Evolutionary conservation across 2,797 vertebrate species (phyloP).

Genomic region (Acomys russatus): DNA sequence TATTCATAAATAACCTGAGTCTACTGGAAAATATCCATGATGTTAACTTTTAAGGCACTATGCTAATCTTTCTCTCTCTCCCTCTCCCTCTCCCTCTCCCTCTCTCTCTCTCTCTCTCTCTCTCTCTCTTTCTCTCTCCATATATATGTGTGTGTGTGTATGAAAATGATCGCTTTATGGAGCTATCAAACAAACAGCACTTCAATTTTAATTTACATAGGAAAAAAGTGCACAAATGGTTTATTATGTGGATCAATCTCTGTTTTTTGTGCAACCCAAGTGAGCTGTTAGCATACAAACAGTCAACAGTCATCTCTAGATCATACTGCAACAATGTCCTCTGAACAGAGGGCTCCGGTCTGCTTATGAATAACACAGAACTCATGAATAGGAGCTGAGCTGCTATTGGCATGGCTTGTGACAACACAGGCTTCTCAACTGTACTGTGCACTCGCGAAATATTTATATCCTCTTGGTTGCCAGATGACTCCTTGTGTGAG

Average conservation of each 20-base stretch:
- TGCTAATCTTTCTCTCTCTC: too few relatives aligned
- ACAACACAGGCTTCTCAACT: background rate
- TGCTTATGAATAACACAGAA: background rate
- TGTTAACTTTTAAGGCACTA: background rate
- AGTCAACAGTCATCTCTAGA: background rate
- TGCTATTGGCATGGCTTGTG: background rate
- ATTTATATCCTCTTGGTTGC: background rate
- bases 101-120: too few relatives aligned
- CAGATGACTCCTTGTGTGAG: background rate
- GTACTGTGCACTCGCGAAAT: accelerated
- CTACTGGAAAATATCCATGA: background rate
- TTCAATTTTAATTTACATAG: background rate
- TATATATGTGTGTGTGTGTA: background rate
- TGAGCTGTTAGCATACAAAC: background rate
- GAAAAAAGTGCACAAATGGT: background rate
- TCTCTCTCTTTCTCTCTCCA: too few relatives aligned
- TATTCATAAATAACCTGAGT: background rate
- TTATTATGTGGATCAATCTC: background rate
- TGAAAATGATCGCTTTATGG: background rate
- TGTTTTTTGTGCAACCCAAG: accelerated
- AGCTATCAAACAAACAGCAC: background rate
- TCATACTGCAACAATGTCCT: background rate
- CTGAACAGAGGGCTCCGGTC: background rate
- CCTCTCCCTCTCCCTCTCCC: too few relatives aligned
- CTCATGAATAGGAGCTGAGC: background rate